These are phyloP conservation scores for Syritta pipiens DNA, from an alignment of 2,888 invertebrate species.

Conservation along the genomic window DNA sequence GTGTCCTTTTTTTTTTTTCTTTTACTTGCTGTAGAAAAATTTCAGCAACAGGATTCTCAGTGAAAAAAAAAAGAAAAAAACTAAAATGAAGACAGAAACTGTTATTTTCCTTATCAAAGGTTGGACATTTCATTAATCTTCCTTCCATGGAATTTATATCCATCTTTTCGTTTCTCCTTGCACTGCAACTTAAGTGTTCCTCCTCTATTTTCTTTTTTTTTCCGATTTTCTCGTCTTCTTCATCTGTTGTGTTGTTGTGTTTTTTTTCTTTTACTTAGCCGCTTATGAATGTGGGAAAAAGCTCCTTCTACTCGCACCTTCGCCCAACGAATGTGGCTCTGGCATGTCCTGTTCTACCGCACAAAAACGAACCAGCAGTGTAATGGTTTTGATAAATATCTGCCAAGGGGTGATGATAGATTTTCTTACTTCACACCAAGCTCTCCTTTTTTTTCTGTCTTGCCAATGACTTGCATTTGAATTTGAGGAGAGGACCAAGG, in stretches of 20 bases:
- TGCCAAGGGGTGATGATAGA: conserved; percentile 13
- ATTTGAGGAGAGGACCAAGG: not conserved
- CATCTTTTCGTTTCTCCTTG: conserved; percentile 43
- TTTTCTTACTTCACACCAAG: no score
- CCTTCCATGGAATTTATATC: conserved; percentile 60
- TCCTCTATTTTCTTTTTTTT: conserved; percentile 11
- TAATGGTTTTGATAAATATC: conserved; percentile 32
- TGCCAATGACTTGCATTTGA: conserved; percentile 3
- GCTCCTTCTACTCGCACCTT: not conserved
- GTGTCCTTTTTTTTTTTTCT: conserved; percentile 22
- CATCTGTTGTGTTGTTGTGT: not conserved
- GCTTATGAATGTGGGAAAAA: conserved; percentile 40
- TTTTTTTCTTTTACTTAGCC: not conserved
- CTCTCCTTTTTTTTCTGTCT: no score
- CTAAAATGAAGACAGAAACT: conserved; percentile 65
- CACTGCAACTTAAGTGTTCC: conserved; percentile 53
- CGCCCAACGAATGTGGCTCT: conserved; percentile 12
- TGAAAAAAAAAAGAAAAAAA: not conserved
- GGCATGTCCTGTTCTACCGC: conserved; percentile 10
- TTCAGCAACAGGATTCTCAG: conserved; percentile 45
- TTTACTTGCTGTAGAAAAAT: conserved; percentile 23
- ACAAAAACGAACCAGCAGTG: conserved; percentile 7
- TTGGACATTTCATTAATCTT: conserved; percentile 69
- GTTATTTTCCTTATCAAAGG: conserved; percentile 66
- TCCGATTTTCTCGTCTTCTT: not conserved